These are phyloP conservation scores for Urophycis tenuis DNA, from an alignment of 2,797 vertebrate genomes.

Conservation along the genomic window DNA sequence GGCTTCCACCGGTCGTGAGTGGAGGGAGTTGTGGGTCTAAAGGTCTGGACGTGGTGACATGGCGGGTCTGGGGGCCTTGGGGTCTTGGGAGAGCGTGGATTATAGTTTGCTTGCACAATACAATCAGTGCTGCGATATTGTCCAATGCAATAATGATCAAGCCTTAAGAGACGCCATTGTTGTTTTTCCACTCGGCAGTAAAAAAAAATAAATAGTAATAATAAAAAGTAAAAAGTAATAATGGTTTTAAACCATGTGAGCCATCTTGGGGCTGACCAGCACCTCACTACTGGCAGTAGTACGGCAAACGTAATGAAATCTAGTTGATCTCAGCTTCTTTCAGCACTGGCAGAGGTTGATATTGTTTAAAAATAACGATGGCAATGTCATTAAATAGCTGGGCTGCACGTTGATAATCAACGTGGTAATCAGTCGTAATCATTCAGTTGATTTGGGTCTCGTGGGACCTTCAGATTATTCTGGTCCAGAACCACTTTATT, in stretches of 20 bases:
- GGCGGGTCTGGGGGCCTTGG: background rate
- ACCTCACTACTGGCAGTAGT: background rate
- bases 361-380: background rate
- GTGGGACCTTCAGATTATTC: background rate
- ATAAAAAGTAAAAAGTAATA: too few relatives aligned
- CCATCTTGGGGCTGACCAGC: background rate
- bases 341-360: background rate
- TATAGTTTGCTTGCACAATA: background rate
- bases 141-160: background rate
- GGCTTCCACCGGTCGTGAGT: background rate
- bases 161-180: background rate
- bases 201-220: background rate
- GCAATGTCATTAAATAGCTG: background rate
- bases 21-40: too few relatives aligned
- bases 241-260: background rate
- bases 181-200: background rate
- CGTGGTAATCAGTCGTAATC: background rate
- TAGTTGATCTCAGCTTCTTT: background rate
- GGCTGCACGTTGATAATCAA: too few relatives aligned
- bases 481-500: too few relatives aligned
- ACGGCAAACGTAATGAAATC: background rate
- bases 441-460: background rate
- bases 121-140: background rate
- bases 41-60: background rate
- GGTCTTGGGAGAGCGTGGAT: background rate